A percentile compares a stretch with the other conserved stretches of the same genome.
These are phyloP conservation scores for Coptodon bakossiorum DNA, from an alignment of 2,113 vertebrate genomes.

Conservation along the genomic window DNA sequence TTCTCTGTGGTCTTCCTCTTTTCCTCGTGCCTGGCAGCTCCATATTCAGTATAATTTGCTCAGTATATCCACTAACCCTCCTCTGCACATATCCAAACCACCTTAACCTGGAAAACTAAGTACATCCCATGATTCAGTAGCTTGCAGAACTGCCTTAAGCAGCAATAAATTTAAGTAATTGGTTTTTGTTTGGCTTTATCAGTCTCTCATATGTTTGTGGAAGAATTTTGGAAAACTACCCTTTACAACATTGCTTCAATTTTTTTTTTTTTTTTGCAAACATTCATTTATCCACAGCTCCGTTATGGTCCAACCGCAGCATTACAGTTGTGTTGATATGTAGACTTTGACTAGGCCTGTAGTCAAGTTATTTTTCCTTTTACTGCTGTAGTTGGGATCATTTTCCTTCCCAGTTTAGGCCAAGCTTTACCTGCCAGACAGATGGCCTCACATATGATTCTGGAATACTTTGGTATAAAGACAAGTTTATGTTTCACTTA, in stretches of 20 bases:
- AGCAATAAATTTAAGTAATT: neutral
- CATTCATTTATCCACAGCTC: neutral
- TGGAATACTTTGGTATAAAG: neutral
- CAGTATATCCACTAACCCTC: neutral
- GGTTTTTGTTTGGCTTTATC: neutral
- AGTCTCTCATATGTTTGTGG: neutral
- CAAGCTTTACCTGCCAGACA: neutral
- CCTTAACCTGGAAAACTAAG: neutral
- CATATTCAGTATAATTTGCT: neutral
- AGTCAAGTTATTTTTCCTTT: neutral
- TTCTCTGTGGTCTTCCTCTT: neutral
- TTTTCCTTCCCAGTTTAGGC: neutral
- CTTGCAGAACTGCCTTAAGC: neutral
- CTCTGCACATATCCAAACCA: neutral
- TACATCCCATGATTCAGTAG: neutral
- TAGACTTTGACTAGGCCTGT: neutral
- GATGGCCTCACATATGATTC: neutral
- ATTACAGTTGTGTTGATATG: neutral
- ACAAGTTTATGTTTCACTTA: neutral
- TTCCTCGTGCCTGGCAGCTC: neutral
- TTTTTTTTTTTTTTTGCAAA: neutral
- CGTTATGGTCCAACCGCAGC: neutral
- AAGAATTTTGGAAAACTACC: neutral
- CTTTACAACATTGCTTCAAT: neutral
- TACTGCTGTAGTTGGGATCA: neutral